These are phyloP conservation scores for Coregonus sp. DNA, from an alignment of 2,797 vertebrate genomes.

Conservation along the genomic window DNA sequence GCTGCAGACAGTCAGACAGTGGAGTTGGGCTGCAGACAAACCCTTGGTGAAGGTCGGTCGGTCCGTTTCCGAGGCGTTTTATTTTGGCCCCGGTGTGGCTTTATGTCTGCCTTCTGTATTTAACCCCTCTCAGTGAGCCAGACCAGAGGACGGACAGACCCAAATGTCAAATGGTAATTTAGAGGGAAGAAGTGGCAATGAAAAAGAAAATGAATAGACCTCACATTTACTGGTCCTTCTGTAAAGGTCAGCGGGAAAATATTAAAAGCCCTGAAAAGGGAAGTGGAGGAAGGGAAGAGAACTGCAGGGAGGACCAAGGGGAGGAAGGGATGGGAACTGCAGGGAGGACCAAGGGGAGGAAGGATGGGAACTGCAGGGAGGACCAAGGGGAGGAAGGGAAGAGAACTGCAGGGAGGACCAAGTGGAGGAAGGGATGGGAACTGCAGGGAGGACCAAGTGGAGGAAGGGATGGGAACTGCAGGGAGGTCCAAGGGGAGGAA, in stretches of 20 bases:
- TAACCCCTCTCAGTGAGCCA: slow-evolving; percentile 40
- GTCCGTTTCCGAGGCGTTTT: neutral
- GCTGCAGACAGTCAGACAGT: too few species aligned
- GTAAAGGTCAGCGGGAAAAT: slow-evolving; percentile 65
- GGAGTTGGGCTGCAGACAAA: neutral
- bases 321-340: neutral
- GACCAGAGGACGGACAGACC: slow-evolving; percentile 41
- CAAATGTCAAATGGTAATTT: slow-evolving; percentile 76
- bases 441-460: too few species aligned
- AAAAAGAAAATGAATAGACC: slow-evolving; percentile 47
- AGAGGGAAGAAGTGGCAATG: slow-evolving; percentile 56
- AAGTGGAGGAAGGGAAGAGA: neutral
- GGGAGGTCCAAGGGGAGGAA: too few species aligned
- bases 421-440: too few species aligned
- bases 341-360: too few species aligned
- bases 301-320: slow-evolving; percentile 42
- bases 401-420: too few species aligned
- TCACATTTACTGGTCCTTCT: slow-evolving; percentile 65
- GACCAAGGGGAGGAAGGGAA: too few species aligned
- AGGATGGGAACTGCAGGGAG: too few species aligned
- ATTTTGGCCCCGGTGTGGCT: slow-evolving; percentile 15
- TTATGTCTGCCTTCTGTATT: slow-evolving; percentile 35
- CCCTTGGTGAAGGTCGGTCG: neutral
- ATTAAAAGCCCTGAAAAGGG: slow-evolving; percentile 32
- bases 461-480: too few species aligned